Evolutionary conservation across 2,113 vertebrate species (phyloP), one percentile per base, ranked within the genome.

Genomic region (Equus quagga): DNA sequence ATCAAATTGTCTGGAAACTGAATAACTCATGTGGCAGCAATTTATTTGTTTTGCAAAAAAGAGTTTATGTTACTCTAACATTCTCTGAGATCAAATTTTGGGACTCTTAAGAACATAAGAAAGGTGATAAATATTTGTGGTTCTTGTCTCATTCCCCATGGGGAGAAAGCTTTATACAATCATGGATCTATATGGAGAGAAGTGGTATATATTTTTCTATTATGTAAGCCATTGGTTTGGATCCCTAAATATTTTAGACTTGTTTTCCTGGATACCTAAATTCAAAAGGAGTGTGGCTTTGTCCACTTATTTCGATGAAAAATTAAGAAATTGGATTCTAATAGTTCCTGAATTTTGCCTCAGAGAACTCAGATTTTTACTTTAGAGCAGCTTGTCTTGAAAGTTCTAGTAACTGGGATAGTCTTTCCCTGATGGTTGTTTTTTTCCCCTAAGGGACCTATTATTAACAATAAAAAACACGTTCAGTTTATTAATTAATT

Each of bases 51-150:
- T 72, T 89, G 23, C 54, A 60, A 70, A 86, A 58, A 72, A 67
- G 31, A 3, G 60, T 76, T 94, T 94, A 64, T 94, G 51, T 86
- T 94, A 62, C 69, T 72, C 62, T 54, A 85, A 86, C 36, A 83
- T 94, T 96, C 85, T 91, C 46, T 60, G 82, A 95, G 91, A 95
- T 96, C 82, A 94, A 91, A 69, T 91, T 97, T 96, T 95, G 87
- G 80, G 91, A 67, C 76, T 81, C 76, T 84, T 84, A 95, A 95
- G 56, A 91, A 94, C 41, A 26, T 46, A 82, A 67, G 69, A 88
- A 91, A 96, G 73, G 93, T 96, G 96, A 95, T 95, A 96, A 96
- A 96, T 96, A 81, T 64, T 89, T 93, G 69, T 84, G 87, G 73
- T 96, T 94, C 56, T 96, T 96, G 78, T 95, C 91, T 91, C 56